phyloP scores from a whole-genome alignment of 2,888 invertebrate species.

The Synanthedon formicaeformis region DNA sequence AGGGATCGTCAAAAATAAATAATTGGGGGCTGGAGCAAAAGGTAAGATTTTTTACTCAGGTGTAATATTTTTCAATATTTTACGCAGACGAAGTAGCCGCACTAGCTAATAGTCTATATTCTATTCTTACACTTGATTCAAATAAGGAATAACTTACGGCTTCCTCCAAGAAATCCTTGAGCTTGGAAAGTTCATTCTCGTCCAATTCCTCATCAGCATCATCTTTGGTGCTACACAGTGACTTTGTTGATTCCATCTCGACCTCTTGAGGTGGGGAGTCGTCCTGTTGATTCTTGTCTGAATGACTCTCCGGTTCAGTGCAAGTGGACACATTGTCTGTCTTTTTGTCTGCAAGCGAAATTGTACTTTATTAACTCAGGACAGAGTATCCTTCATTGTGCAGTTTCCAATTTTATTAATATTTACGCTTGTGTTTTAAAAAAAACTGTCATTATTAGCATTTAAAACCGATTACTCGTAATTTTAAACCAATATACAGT shows the following conservation, averaged over 20 bases:
- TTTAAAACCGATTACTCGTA: too few species aligned
- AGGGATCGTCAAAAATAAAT: too few species aligned
- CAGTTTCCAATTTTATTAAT: too few species aligned
- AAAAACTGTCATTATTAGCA: slow-evolving; percentile 2
- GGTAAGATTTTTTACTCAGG: too few species aligned
- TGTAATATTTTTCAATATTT: too few species aligned
- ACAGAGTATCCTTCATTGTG: too few species aligned
- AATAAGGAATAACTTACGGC: slow-evolving; percentile 28
- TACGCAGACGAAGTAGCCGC: too few species aligned
- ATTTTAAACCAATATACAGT: too few species aligned
- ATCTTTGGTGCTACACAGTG: slow-evolving; percentile 33
- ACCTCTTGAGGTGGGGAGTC: slow-evolving; percentile 25
- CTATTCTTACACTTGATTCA: not conserved
- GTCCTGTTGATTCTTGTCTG: slow-evolving; percentile 21
- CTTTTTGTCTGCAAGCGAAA: slow-evolving; percentile 36
- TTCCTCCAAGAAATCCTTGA: slow-evolving; percentile 57
- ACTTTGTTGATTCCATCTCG: slow-evolving; percentile 32
- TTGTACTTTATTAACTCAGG: slow-evolving; percentile 1
- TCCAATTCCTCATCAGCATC: slow-evolving; percentile 51
- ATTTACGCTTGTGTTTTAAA: slow-evolving; percentile 1
- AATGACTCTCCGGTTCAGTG: slow-evolving; percentile 28
- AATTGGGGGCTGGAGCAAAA: too few species aligned
- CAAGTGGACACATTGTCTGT: slow-evolving; percentile 35
- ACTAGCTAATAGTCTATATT: too few species aligned
- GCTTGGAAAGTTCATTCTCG: slow-evolving; percentile 42